Percentiles rank a stretch among this genome's conserved stretches.
Conservation (phyloP, 2,888 invertebrate species). For the Chloroclysta siterata region DNA sequence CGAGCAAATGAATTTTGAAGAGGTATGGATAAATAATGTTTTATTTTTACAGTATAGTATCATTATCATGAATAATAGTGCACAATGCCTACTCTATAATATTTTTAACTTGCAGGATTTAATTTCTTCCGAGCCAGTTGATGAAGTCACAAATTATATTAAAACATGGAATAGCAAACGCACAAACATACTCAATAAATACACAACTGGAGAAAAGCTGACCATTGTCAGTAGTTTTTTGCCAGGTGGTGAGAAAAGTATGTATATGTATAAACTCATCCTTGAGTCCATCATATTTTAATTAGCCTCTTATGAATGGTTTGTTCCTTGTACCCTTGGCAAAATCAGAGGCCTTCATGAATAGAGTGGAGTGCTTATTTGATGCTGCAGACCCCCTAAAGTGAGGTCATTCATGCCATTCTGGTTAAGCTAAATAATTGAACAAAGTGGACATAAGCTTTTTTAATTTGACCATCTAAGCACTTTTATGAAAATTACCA, state of each 20-base stretch:
- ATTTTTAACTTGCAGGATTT: constrained; percentile 52
- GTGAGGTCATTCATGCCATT: no score
- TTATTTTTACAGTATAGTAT: no score
- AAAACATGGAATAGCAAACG: constrained; percentile 93
- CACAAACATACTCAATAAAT: constrained; percentile 92
- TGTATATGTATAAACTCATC: neutral
- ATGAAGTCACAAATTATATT: constrained; percentile 72
- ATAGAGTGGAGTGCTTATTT: no score
- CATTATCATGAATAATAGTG: no score
- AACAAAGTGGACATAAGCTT: no score
- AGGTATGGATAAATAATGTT: constrained; percentile 48
- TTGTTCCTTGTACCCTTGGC: constrained; percentile 11
- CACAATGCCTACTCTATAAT: neutral
- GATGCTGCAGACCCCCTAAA: no score
- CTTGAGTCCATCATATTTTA: neutral
- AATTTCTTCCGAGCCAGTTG: constrained; percentile 45
- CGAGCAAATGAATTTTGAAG: constrained; percentile 70
- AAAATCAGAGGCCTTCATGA: no score
- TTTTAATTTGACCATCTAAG: no score
- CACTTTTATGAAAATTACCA: no score
- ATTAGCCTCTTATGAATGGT: constrained; percentile 63
- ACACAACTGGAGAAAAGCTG: constrained; percentile 96
- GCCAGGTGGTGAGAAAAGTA: constrained; percentile 92
- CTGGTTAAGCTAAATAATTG: no score
- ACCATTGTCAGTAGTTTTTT: constrained; percentile 95